Conservation (phyloP, 2,113 vertebrate species). For the Thalassoma bifasciatum region DNA sequence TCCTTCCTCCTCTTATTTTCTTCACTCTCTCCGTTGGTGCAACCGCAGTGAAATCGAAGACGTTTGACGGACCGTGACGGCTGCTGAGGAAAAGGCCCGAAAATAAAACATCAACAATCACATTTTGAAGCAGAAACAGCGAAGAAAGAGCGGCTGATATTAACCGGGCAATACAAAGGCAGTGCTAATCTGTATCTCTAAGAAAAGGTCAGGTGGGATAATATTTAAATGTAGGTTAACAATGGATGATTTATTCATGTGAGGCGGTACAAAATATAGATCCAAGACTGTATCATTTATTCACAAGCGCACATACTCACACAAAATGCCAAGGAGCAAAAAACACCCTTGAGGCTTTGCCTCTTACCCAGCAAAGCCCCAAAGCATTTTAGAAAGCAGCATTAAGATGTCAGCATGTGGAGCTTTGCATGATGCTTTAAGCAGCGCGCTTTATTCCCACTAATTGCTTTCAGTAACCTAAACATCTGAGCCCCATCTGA, state of each 20-base stretch:
- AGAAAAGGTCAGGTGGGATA: background rate
- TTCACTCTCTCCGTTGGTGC: constrained; percentile 40
- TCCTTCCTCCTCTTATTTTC: background rate
- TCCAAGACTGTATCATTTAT: constrained; percentile 26
- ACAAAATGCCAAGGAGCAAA: constrained; percentile 37
- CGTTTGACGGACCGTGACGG: constrained; percentile 43
- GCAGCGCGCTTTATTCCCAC: constrained; percentile 24
- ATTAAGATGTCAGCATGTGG: constrained; percentile 53
- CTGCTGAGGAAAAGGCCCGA: constrained; percentile 11
- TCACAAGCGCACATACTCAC: constrained; percentile 5
- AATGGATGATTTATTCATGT: constrained; percentile 35
- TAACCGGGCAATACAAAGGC: background rate
- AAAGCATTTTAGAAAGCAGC: constrained; percentile 48
- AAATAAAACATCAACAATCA: background rate
- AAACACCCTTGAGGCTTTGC: constrained; percentile 37
- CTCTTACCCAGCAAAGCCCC: constrained; percentile 46
- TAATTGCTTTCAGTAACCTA: constrained; percentile 34
- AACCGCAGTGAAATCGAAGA: constrained; percentile 62
- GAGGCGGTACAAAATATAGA: constrained; percentile 22
- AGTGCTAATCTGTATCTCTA: background rate
- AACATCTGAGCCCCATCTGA: constrained; percentile 28
- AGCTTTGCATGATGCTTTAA: constrained; percentile 25
- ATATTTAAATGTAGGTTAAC: constrained; percentile 38
- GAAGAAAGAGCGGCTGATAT: background rate
- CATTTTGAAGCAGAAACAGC: background rate